Evolutionary conservation across 2,113 vertebrate genomes (phyloP), one percentile per base, ranked within the genome.

Genomic region (Sinosuthora webbiana): DNA sequence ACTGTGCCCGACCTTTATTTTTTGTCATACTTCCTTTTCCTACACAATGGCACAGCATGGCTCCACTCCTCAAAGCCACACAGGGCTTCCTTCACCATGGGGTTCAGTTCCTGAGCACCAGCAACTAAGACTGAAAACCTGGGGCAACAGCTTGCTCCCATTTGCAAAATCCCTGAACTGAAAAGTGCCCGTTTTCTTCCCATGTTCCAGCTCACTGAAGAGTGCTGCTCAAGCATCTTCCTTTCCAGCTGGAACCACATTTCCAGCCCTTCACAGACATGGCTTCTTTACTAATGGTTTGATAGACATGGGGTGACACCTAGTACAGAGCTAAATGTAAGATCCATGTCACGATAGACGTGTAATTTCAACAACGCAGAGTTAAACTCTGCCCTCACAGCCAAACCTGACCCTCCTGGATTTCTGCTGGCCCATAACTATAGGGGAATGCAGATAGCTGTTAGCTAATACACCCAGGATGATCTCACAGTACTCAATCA

Each of bases 1-100:
- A 31, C 59, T 0, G 0, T 24, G 39, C 41, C 15, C 1, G 2
- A 19, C 0, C 0, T 13, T 17, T 22, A 28, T 8, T 85, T 81
- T 87, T 64, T 55, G 45, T 68, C 56, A 27, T 16, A 24, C 27
- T 74, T 74, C 62, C 53, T 90, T 88, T 49, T 53, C 62, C 30
- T 37, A 64, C 71, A 59, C 70, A 83, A 62, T 18, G 15, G 50
- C 82, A 83, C 31, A 67, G 73, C 56, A 55, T 3, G 42, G 39
- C 50, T 81, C 73, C 2, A 0, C 33, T 77, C 55, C 70, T 93
- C 75, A 85, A 68, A 83, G 44, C 41, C 17, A 78, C 45, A 30
- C 22, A 59, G 37, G 0, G 1, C 59, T 82, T 86, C 88, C 55
- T 88, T 83, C 62, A 31, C 53, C 70, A 18, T 14, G 52, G 49